Evolutionary conservation across 2,888 invertebrate species (phyloP), one percentile per base, ranked within the genome.

Genomic region (Zonitis immaculata): DNA sequence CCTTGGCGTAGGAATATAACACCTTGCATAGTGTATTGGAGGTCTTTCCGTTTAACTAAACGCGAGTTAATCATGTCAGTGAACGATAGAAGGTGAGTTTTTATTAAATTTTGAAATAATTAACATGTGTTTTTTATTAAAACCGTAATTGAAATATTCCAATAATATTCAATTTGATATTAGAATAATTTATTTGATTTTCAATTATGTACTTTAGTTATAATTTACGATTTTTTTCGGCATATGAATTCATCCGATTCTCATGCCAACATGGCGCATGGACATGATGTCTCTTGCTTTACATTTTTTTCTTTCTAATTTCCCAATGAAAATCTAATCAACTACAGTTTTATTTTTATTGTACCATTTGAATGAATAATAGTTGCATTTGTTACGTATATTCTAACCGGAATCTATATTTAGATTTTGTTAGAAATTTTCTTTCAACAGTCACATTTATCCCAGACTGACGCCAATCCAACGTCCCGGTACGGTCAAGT

Each of bases 41-140:
- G 72, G 72, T 72, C 75, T 80, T 87, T 86, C 84, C 84, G 84
- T 84, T 83, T 82, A 82, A 82, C 84, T 55, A 61, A 83, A 82
- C 82, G 82, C 82, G 82, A 85, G 84, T 84, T 82, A 83, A 88
- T 86, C 86, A 89, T 89, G 89, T 89, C 89, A 59, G 79, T 85
- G 82, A 84, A 82, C 78, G 88, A 89, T 80, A 83, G 86, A 83
- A 86, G 87, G 89, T 88, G 86, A 87, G 86, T 83, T 75, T 67
- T 67, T 64, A 68, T 71, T 72, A 20, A 1, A 78, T 77, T 75
- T 70, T 70, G 65, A 67, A 66, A 70, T 64, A 72, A 57, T 54
- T 44, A 28, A 22, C 32, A 11, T 32, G 26, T 52, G 53, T 51
- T 57, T 54, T 35, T 51, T 51, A 51, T 57, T 54, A 51, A 57